Percentiles rank a stretch among this genome's conserved stretches.
These are phyloP conservation scores for Arrhamphus sclerolepis DNA, from an alignment of 2,797 vertebrate genomes.

Conservation along the genomic window DNA sequence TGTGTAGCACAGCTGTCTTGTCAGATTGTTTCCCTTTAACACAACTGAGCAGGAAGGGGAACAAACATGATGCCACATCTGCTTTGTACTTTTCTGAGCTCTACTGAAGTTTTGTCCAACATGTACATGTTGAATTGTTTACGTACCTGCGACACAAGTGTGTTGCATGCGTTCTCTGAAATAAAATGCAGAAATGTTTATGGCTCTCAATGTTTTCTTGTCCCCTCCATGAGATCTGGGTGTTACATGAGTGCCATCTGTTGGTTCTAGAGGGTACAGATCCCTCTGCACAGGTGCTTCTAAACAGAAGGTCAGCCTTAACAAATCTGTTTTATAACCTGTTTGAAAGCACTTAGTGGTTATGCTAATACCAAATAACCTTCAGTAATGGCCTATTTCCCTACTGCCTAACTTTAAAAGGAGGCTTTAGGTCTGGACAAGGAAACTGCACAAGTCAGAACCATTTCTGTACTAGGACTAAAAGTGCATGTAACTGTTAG, in stretches of 20 bases:
- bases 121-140: slow-evolving; percentile 11
- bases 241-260: slow-evolving; percentile 79
- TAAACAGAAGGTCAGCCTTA: slow-evolving; percentile 64
- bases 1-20: slow-evolving; percentile 16
- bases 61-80: neutral
- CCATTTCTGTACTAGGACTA: too few relatives aligned
- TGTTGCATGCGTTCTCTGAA: slow-evolving; percentile 1
- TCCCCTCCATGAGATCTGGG: neutral
- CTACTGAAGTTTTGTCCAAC: slow-evolving; percentile 6
- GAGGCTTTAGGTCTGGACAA: too few relatives aligned
- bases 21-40: slow-evolving; percentile 23
- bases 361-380: slow-evolving; percentile 42
- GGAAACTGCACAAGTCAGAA: too few relatives aligned
- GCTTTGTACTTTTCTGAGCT: neutral
- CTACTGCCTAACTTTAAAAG: too few relatives aligned
- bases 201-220: slow-evolving; percentile 3
- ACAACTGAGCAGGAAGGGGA: slow-evolving; percentile 8
- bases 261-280: slow-evolving; percentile 45
- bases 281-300: slow-evolving; percentile 56
- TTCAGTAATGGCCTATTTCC: slow-evolving; percentile 3
- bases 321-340: slow-evolving; percentile 58
- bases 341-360: slow-evolving; percentile 47
- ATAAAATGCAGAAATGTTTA: slow-evolving; percentile 21
- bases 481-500: slow-evolving; percentile 4
- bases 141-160: slow-evolving; percentile 23